Evolutionary conservation across 2,113 vertebrate genomes (phyloP), one percentile per base, ranked within the genome.

Genomic region (Nipponia nippon): DNA sequence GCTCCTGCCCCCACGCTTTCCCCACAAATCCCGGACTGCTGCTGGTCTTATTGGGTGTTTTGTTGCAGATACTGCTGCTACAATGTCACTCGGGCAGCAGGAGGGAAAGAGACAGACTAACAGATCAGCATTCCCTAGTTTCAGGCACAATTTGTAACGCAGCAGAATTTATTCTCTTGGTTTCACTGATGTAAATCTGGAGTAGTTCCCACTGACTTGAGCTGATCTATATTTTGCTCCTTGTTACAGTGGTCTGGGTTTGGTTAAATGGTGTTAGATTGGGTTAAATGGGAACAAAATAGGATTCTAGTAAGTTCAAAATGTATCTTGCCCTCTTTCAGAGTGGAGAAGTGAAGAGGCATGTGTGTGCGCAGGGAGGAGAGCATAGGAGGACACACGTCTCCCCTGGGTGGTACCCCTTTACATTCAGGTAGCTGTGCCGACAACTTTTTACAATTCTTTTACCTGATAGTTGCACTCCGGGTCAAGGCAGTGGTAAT

Each of bases 401-500:
- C n/a, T 56, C 22, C 22, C 53, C 59, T 9, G 6, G 25, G 44
- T 3, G 5, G 19, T 5, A 23, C n/a, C 29, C 58, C 44, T 30
- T 44, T 5, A 2, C 1, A 4, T 16, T 25, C 4, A 5, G 56
- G 50, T 6, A 69, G 73, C 79, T 7, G 2, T 16, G 78, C 79
- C 61, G 32, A 0, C 9, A 12, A 23, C 50, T 9, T 55, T 5
- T n/a, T 11, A 27, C 76, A 62, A 10, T 6, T 38, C 49, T n/a
- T 80, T 97, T 98, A 99, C 99, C 99, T 99, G 99, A 97, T 99
- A 99, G 98, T 99, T 99, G 98, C 99, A 99, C 98, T 99, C 99
- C 0, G 99, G 99, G 98, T 99, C 99, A 89, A 99, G 99, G 98
- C 99, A 99, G 98, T 99, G 99, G 97, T 99, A 99, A 97, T 99